A percentile compares a stretch with the other conserved stretches of the same genome.
phyloP scores from a whole-genome alignment of 2,113 vertebrate genomes.

The Corythornis vintsioides region DNA sequence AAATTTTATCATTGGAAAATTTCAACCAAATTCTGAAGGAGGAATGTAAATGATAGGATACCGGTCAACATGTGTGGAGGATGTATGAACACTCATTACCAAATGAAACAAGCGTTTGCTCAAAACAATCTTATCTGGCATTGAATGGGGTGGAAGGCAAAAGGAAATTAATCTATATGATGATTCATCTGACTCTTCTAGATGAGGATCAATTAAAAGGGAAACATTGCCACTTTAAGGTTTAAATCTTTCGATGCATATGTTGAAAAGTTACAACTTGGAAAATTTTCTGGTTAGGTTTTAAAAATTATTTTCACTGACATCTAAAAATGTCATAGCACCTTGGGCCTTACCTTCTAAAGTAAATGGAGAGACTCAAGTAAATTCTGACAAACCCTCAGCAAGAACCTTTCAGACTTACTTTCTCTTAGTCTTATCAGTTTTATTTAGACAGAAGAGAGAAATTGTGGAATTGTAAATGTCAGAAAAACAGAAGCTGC shows the following conservation, averaged over 20 bases:
- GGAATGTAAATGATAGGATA: not conserved
- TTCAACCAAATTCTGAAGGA: not conserved
- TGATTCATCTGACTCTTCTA: not conserved
- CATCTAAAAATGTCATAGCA: slow-evolving; percentile 11
- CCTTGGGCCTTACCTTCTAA: not conserved
- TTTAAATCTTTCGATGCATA: not conserved
- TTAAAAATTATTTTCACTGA: not conserved
- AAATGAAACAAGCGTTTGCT: not conserved
- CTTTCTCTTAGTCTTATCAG: not conserved
- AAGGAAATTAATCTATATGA: not conserved
- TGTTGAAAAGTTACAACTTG: not conserved
- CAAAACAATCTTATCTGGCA: not conserved
- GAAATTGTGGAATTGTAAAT: not conserved
- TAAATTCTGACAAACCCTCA: not conserved
- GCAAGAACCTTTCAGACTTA: not conserved
- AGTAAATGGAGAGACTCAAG: not conserved
- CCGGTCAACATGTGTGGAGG: not conserved
- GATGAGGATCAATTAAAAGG: not conserved
- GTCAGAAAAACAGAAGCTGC: not conserved
- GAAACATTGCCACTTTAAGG: not conserved
- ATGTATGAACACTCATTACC: not conserved
- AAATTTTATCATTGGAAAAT: not conserved
- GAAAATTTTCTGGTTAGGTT: not conserved
- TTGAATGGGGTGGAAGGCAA: not conserved
- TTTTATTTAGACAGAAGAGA: slow-evolving; percentile 25